Percentiles rank a stretch among this genome's conserved stretches.
Evolutionary conservation across 92 coral and sea anemone species (phyloP).

Genomic region (Actinostola sp.): DNA sequence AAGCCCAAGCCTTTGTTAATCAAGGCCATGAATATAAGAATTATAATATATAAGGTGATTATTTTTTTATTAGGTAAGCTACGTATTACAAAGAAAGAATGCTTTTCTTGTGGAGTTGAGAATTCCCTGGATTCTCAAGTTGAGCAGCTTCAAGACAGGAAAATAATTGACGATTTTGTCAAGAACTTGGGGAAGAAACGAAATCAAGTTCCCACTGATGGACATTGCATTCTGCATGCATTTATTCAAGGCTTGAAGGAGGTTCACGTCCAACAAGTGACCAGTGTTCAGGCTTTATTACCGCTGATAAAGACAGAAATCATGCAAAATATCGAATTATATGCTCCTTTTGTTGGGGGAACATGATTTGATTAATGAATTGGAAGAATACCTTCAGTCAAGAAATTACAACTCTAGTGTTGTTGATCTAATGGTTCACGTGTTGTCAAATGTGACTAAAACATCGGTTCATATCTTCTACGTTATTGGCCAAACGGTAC

Average conservation of each 20-base stretch:
- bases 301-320: constrained; percentile 12
- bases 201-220: constrained; percentile 30
- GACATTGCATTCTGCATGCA: constrained; percentile 36
- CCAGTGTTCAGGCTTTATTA: background rate
- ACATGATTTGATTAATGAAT: background rate
- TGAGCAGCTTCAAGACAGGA: background rate
- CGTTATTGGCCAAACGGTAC: background rate
- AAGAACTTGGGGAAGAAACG: constrained; percentile 22
- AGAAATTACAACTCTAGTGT: background rate
- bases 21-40: too few relatives aligned
- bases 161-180: constrained; percentile 9
- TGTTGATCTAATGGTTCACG: constrained; percentile 11
- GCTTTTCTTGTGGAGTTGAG: constrained; percentile 26
- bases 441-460: constrained; percentile 4
- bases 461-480: background rate
- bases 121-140: too few relatives aligned
- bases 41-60: too few relatives aligned
- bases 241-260: constrained; percentile 13
- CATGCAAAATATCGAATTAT: constrained; percentile 22
- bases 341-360: constrained; percentile 24
- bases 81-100: constrained; percentile 18
- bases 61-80: background rate
- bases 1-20: too few relatives aligned
- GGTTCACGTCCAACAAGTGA: background rate
- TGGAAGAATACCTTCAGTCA: background rate